These are phyloP conservation scores for Dysdera silvatica DNA, from an alignment of 1,140 invertebrate species.

Conservation along the genomic window DNA sequence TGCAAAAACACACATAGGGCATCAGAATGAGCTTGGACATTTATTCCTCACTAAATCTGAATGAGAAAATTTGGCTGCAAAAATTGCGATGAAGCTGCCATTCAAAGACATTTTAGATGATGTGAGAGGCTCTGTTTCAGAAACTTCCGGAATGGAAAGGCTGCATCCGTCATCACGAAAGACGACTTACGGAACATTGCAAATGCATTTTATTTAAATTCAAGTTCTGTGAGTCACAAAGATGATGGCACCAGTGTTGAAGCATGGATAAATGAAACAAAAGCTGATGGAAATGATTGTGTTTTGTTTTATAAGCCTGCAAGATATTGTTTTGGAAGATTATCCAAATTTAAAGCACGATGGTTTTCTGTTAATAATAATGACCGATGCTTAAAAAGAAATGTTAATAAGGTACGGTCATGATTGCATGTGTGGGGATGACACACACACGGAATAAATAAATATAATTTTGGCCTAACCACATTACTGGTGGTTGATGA, in stretches of 20 bases:
- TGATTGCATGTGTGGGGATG: neutral
- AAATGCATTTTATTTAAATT: neutral
- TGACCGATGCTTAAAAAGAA: neutral
- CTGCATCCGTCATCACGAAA: neutral
- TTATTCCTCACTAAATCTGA: neutral
- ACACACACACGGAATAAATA: neutral
- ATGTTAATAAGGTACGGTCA: neutral
- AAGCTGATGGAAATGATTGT: neutral
- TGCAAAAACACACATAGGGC: no score
- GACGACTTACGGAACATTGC: neutral
- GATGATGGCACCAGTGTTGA: neutral
- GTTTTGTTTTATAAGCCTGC: neutral
- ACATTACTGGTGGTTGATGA: neutral
- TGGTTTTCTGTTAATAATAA: slow-evolving; percentile 1
- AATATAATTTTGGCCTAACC: neutral
- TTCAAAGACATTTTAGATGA: neutral
- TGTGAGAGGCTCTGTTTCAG: neutral
- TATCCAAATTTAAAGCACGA: neutral
- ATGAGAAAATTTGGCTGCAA: neutral
- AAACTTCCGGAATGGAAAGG: neutral
- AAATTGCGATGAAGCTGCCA: neutral
- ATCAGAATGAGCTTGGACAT: no score
- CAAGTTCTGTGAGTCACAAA: neutral
- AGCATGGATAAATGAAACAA: neutral
- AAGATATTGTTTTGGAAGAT: neutral